Conservation (phyloP, 2,113 vertebrate species). For the Edolisoma coerulescens region DNA sequence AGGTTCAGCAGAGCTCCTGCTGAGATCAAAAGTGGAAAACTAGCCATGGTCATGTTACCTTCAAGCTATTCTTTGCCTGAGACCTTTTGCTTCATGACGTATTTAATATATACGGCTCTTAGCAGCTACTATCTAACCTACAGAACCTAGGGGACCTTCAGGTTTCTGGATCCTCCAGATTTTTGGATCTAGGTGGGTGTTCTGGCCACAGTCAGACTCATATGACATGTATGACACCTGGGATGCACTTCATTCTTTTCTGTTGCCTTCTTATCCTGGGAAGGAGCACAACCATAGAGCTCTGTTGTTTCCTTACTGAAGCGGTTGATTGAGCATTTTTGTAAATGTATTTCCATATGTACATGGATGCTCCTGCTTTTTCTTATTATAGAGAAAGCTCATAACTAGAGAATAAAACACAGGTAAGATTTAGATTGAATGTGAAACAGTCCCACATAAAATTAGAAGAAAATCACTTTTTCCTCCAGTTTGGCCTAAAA, state of each 20-base stretch:
- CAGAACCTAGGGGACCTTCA: background rate
- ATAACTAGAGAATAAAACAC: background rate
- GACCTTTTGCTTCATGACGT: no score
- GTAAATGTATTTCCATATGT: background rate
- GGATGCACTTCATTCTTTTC: background rate
- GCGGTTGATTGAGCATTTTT: background rate
- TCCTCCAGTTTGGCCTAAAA: background rate
- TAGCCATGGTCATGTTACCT: background rate
- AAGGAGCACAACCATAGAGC: background rate
- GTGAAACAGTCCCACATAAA: constrained; percentile 1
- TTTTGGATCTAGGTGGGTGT: background rate
- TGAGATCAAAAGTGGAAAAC: background rate
- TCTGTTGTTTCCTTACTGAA: background rate
- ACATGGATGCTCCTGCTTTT: background rate
- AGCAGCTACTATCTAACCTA: background rate
- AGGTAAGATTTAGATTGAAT: background rate
- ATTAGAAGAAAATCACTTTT: constrained; percentile 12
- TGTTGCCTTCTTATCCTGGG: background rate
- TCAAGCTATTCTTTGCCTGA: background rate
- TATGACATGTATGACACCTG: background rate
- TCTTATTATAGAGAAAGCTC: background rate
- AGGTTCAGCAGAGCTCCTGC: background rate
- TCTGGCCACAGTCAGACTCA: background rate
- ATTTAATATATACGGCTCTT: background rate
- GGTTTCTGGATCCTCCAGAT: background rate